Evolutionary conservation across 2,888 invertebrate genomes (phyloP), one percentile per base, ranked within the genome.

Genomic region (Andrena flavipes): DNA sequence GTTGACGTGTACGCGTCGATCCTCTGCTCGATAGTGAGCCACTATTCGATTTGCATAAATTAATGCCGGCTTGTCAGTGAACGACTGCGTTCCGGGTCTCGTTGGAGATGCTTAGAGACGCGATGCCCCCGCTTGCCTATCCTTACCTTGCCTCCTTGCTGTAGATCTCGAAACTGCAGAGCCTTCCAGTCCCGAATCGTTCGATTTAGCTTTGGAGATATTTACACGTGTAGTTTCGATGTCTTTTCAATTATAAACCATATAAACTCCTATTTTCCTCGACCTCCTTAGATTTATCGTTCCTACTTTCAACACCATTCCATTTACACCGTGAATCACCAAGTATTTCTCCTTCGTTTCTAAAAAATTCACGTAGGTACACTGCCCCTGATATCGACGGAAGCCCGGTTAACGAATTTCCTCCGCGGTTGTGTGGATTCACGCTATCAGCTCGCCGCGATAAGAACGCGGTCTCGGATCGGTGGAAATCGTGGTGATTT

Each of bases 11-110:
- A 65, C 49, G 51, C 76, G 77, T 75, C 76, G 87, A 85, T 87
- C 64, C 42, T 49, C 65, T 42, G 74, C 69, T 83, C 84, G 88
- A 90, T 88, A 85, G 60, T 70, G 54, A 80, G 77, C 83, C 75
- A 76, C 84, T 84, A 84, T 79, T 84, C 86, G 85, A 91, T 91
- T 91, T 90, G 87, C 90, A 90, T 91, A 89, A 91, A 90, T 90
- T 89, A 84, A 87, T 82, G 54, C 49, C 30, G 49, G 48, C 63
- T 64, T 69, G 79, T 73, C 75, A 59, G 42, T 10, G 48, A 77
- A 59, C 54, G 16, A 30, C 48, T 20, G 33, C 60, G 67, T 74
- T 67, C 68, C 60, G 63, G 54, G 69, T 62, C 35, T 51, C 67
- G 69, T 51, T 64, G 8, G n/a, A 54, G 63, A 56, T 51, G 51